Conservation (phyloP, 1,140 invertebrate species). For the Onthophagus taurus region DNA sequence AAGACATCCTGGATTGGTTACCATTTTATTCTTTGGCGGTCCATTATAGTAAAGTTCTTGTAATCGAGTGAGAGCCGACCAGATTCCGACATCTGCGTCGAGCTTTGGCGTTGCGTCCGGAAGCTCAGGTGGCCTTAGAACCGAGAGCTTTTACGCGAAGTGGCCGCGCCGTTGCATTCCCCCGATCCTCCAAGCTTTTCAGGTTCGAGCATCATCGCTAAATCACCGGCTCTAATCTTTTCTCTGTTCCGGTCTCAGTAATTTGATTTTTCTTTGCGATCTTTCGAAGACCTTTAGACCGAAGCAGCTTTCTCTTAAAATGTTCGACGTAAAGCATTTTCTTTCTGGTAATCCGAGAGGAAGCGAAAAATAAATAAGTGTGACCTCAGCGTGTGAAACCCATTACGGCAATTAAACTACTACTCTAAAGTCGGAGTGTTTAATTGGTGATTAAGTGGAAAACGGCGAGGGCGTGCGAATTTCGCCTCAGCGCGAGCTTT, state of each 20-base stretch:
- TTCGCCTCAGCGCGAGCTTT: no score
- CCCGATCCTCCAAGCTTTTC: no score
- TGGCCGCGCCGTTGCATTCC: constrained; percentile 8
- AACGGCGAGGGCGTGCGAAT: constrained; percentile 28
- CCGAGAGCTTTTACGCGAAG: no score
- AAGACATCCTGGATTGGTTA: no score
- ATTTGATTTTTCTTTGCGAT: not conserved
- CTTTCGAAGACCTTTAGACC: not conserved
- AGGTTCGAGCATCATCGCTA: constrained; percentile 6
- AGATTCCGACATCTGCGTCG: no score
- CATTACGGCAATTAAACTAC: constrained; percentile 27
- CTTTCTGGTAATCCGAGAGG: constrained; percentile 3
- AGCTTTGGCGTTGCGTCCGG: no score
- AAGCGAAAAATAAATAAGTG: constrained; percentile 25
- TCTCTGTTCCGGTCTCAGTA: not conserved
- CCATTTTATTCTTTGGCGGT: no score
- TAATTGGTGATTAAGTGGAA: constrained; percentile 30
- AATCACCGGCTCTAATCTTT: constrained; percentile 12
- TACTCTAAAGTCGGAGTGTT: constrained; percentile 26
- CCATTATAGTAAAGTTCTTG: no score
- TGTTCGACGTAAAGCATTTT: constrained; percentile 9
- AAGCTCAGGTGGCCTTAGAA: no score
- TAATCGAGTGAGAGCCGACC: no score
- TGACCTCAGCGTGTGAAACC: constrained; percentile 29
- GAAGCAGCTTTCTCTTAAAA: not conserved